Evolutionary conservation across 1,140 invertebrate genomes (phyloP).

Genomic region (Pseudomyrmex flavicornis): DNA sequence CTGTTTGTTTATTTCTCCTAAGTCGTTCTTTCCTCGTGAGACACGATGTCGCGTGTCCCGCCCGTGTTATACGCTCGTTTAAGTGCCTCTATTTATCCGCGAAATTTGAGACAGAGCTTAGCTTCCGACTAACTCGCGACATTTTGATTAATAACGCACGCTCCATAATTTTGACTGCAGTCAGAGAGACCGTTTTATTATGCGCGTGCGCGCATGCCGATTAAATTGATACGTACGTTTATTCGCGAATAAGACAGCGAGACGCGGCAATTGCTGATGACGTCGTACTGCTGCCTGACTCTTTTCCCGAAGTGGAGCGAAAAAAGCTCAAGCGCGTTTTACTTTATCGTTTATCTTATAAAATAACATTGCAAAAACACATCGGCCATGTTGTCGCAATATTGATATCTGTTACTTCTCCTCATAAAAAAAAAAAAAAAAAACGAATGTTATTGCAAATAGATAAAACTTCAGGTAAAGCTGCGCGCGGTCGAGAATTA

Average conservation of each 20-base stretch:
- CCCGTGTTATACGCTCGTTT: neutral
- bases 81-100: slow-evolving; percentile 11
- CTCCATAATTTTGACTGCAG: slow-evolving; percentile 6
- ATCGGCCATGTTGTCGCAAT: neutral
- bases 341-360: slow-evolving; percentile 25
- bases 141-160: slow-evolving; percentile 18
- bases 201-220: no score
- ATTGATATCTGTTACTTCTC: slow-evolving; percentile 15
- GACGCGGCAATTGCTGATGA: slow-evolving; percentile 3
- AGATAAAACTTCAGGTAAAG: neutral
- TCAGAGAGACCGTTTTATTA: neutral
- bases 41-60: neutral
- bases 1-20: neutral
- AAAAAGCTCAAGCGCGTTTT: slow-evolving; percentile 1
- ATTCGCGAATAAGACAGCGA: slow-evolving; percentile 5
- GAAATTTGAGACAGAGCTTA: slow-evolving; percentile 18
- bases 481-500: neutral
- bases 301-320: slow-evolving; percentile 7
- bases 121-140: neutral
- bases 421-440: neutral
- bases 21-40: neutral
- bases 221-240: neutral
- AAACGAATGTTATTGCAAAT: slow-evolving; percentile 33
- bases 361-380: slow-evolving; percentile 30
- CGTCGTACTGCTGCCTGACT: no score